Evolutionary conservation across 1,140 invertebrate species (phyloP).

Genomic region (Caenorhabditis brenneri): DNA sequence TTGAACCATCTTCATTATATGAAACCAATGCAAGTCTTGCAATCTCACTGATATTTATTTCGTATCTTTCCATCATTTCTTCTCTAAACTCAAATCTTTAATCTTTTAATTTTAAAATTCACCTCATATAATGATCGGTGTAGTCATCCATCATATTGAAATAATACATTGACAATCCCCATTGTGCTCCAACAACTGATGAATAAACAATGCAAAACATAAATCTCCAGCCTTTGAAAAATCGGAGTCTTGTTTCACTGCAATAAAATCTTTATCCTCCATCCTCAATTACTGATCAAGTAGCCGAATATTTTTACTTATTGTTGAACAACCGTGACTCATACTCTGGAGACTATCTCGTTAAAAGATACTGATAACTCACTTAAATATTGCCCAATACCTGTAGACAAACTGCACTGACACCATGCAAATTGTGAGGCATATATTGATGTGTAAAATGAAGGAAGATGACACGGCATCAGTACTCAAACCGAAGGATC

Average conservation of each 20-base stretch:
- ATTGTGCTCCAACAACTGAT: not conserved
- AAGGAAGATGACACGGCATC: not conserved
- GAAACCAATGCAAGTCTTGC: not conserved
- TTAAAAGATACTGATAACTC: not conserved
- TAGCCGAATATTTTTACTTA: no score
- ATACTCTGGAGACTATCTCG: no score
- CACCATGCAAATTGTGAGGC: not conserved
- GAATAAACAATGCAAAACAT: not conserved
- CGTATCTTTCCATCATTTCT: not conserved
- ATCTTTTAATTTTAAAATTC: not conserved
- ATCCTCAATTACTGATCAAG: no score
- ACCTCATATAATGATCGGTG: not conserved
- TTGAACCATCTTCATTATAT: not conserved
- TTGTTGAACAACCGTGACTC: no score
- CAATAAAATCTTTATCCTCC: no score
- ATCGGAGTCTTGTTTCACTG: not conserved
- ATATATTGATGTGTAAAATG: not conserved
- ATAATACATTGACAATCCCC: slow-evolving; percentile 7
- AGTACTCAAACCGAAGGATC: not conserved
- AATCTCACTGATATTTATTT: not conserved
- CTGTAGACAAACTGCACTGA: not conserved
- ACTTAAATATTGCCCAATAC: not conserved
- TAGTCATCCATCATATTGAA: not conserved
- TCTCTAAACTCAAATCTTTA: not conserved
- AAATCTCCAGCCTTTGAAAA: not conserved